Evolutionary conservation across 2,113 vertebrate genomes (phyloP).

Genomic region (Cyanoderma ruficeps): DNA sequence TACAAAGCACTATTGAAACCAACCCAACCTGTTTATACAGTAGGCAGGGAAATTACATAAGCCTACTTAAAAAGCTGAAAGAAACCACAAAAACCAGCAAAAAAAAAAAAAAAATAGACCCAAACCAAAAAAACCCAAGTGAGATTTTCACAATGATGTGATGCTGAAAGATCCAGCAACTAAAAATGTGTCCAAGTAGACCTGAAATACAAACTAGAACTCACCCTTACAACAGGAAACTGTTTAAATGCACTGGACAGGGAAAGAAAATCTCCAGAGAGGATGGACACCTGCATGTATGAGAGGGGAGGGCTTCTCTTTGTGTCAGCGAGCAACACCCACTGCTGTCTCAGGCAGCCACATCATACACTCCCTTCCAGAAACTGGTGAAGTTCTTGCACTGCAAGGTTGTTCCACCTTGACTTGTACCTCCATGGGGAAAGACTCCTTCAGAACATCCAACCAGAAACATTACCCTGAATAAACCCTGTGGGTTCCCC

Average conservation of each 20-base stretch:
- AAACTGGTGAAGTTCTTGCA: background rate
- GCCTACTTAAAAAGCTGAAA: background rate
- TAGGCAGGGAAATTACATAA: slow-evolving; percentile 18
- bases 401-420: background rate
- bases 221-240: background rate
- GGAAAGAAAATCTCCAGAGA: background rate
- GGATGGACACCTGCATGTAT: background rate
- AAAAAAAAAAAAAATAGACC: too few species aligned
- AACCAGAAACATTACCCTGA: background rate
- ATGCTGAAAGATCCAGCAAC: background rate
- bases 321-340: accelerated
- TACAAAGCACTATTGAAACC: slow-evolving; percentile 37
- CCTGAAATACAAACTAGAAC: background rate
- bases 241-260: background rate
- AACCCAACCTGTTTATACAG: slow-evolving; percentile 19
- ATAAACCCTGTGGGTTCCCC: background rate
- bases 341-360: background rate
- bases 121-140: background rate
- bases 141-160: background rate
- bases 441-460: background rate
- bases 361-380: background rate
- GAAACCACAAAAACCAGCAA: background rate
- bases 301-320: background rate
- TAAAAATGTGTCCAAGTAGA: background rate
- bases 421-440: background rate